Evolutionary conservation across 2,888 invertebrate species (phyloP), one percentile per base, ranked within the genome.

Genomic region (Auanema sp.): DNA sequence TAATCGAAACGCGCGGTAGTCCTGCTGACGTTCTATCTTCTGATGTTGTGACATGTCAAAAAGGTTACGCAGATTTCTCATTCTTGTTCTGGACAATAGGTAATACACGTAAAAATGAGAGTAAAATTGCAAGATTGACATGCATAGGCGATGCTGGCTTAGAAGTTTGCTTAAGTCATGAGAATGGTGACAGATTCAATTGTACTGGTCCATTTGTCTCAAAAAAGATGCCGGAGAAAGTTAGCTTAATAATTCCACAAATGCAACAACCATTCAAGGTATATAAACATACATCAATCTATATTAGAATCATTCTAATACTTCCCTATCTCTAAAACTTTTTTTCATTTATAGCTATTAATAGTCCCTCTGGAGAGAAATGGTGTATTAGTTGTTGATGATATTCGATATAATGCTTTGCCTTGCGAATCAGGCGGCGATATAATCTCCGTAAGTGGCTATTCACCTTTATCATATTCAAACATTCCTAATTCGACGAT

Each of bases 61-160:
- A 60, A 23, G 71, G 74, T 12, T 63, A 68, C 40, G 73, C 79
- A 0, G 72, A 73, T n/a, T 62, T 81, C 11, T 73, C 78, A 21
- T 81, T 81, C 57, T 77, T 72, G 2, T 81, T 79, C 55, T 81
- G 81, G 81, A 75, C 78, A 0, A 78, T 81, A 21, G 80, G 79
- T 65, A 67, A 21, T 12, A n/a, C n/a, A n/a, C n/a, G n/a, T n/a
- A n/a, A n/a, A n/a, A n/a, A n/a, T n/a, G n/a, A n/a, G 21, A 10
- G 11, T 57, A 8, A 18, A 16, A 18, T 10, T n/a, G n/a, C 16
- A 16, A 5, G 21, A 47, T 47, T 25, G 23, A 24, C 23, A n/a
- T 49, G 54, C 60, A 53, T 41, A 75, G 75, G 77, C 2, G 64
- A 61, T n/a, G 71, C 79, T 14, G 79, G 81, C 56, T 60, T 81